A percentile compares a stretch with the other conserved stretches of the same genome.
Evolutionary conservation across 2,888 invertebrate species (phyloP).

Genomic region (Morpho achilles): DNA sequence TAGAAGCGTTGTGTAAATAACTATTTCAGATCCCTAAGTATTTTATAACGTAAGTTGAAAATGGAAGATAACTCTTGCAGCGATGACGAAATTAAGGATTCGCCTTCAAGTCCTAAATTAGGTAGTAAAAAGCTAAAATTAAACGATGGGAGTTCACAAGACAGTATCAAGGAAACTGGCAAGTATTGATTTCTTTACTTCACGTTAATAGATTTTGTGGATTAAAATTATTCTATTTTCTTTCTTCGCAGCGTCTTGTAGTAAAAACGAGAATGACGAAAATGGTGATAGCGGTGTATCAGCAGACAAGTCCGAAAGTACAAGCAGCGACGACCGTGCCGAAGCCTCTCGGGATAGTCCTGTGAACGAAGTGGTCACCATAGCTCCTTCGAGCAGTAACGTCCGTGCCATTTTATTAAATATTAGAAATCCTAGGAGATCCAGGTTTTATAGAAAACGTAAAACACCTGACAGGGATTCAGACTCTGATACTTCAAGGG

Average conservation of each 20-base stretch:
- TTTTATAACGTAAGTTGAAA: constrained; percentile 32
- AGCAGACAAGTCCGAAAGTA: constrained; percentile 71
- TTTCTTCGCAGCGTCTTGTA: constrained; percentile 28
- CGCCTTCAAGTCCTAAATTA: constrained; percentile 48
- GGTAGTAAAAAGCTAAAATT: constrained; percentile 67
- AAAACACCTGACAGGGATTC: constrained; percentile 61
- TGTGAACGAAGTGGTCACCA: constrained; percentile 56
- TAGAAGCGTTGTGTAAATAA: not conserved
- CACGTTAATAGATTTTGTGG: constrained; percentile 38
- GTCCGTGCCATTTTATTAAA: constrained; percentile 56
- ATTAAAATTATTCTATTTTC: not conserved
- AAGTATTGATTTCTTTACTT: constrained; percentile 39
- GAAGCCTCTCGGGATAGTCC: constrained; percentile 44
- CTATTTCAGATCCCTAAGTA: not conserved
- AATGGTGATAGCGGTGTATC: constrained; percentile 70
- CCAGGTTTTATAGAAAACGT: constrained; percentile 63
- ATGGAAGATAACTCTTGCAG: constrained; percentile 68
- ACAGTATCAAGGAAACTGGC: constrained; percentile 59
- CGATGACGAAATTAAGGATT: constrained; percentile 64
- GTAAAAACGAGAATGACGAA: constrained; percentile 47
- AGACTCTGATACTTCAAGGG: constrained; percentile 58
- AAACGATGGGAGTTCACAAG: constrained; percentile 70
- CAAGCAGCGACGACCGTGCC: constrained; percentile 58
- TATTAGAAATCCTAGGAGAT: constrained; percentile 49
- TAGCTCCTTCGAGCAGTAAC: constrained; percentile 59